These are phyloP conservation scores for Prionchulus punctatus DNA, from an alignment of 2,888 invertebrate genomes.

Conservation along the genomic window DNA sequence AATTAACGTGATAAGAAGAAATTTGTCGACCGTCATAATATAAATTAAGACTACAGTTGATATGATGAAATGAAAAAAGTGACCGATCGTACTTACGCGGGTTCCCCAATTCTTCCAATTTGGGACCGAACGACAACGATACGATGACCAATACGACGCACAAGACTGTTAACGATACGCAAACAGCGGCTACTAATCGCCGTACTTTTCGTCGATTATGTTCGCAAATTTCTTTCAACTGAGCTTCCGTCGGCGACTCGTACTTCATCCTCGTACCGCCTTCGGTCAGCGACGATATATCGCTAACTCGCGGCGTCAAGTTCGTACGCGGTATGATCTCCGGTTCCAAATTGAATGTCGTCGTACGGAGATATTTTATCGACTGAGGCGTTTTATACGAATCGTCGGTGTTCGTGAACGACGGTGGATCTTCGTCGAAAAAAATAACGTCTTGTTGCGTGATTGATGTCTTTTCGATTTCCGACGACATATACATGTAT, in stretches of 20 bases:
- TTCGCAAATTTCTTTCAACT: neutral
- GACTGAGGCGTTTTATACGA: no score
- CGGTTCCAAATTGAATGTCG: conserved; percentile 1
- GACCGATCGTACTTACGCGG: no score
- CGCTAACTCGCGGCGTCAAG: neutral
- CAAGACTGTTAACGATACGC: neutral
- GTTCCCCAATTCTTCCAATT: conserved; percentile 2
- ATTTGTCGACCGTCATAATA: no score
- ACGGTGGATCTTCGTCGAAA: no score
- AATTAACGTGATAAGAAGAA: no score
- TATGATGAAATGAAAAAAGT: no score
- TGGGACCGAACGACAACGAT: conserved; percentile 3
- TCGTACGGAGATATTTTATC: neutral
- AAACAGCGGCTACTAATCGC: conserved; percentile 1
- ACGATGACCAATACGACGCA: conserved; percentile 3
- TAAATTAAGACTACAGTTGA: no score
- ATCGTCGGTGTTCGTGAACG: no score
- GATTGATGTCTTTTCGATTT: no score
- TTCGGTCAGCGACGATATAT: neutral
- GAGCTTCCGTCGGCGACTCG: neutral
- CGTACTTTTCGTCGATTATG: neutral
- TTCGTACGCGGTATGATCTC: neutral
- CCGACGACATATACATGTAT: no score
- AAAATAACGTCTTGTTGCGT: no score
- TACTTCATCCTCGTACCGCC: neutral